Evolutionary conservation across 2,113 vertebrate genomes (phyloP).

Genomic region (Planiliza haematocheilus): DNA sequence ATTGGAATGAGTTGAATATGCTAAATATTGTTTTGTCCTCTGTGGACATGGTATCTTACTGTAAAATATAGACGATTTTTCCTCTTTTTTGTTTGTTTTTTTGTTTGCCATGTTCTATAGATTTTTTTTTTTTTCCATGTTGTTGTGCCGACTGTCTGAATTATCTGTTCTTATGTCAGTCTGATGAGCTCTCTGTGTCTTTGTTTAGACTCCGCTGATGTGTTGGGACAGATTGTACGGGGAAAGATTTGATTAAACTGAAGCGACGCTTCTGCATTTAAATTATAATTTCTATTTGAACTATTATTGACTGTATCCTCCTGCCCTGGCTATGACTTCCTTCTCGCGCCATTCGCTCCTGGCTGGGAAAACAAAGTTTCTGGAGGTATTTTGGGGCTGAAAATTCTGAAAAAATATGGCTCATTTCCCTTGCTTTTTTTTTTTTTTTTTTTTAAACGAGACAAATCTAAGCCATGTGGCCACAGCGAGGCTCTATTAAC

Average conservation of each 20-base stretch:
- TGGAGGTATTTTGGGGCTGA: constrained; percentile 17
- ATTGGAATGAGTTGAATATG: constrained; percentile 70
- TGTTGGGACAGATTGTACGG: not conserved
- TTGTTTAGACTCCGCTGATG: constrained; percentile 23
- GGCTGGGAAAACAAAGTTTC: not conserved
- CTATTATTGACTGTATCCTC: not conserved
- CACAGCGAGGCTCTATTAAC: constrained; percentile 18
- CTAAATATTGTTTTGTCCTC: constrained; percentile 51
- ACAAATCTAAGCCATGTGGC: constrained; percentile 49
- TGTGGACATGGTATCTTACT: constrained; percentile 45
- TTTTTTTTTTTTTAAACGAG: constrained; percentile 3
- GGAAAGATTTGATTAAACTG: not conserved
- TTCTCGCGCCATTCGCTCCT: constrained; percentile 6
- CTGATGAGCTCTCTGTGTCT: constrained; percentile 43
- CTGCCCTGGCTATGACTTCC: not conserved
- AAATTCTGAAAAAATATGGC: not conserved
- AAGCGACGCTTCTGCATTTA: constrained; percentile 6
- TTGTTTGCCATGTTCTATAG: constrained; percentile 44
- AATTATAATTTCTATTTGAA: constrained; percentile 27
- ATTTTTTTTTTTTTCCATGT: constrained; percentile 47
- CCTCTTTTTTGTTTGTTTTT: not conserved
- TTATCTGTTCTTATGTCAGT: constrained; percentile 46
- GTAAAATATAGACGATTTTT: constrained; percentile 52
- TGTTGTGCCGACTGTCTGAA: constrained; percentile 53
- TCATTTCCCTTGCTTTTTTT: not conserved